Evolutionary conservation across 2,113 vertebrate genomes (phyloP).

Genomic region (Pseudorasbora parva): DNA sequence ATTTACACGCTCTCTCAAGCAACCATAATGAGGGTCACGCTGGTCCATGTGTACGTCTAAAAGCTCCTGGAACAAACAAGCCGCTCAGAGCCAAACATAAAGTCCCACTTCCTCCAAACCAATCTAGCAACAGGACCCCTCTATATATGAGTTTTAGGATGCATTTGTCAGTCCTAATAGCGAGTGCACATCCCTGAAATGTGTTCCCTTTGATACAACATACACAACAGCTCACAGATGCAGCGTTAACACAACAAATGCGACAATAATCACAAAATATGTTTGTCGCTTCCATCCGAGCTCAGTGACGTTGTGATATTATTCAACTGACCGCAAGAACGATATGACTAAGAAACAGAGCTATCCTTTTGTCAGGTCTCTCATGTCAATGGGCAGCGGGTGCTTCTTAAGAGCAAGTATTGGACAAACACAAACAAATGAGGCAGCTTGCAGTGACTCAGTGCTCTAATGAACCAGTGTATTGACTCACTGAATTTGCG

Average conservation of each 20-base stretch:
- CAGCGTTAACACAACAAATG: neutral
- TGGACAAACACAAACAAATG: slow-evolving; percentile 85
- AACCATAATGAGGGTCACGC: slow-evolving; percentile 75
- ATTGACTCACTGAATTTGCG: slow-evolving; percentile 81
- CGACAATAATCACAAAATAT: slow-evolving; percentile 6
- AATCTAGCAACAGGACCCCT: neutral
- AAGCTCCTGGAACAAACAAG: slow-evolving; percentile 39
- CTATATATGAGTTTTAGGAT: neutral
- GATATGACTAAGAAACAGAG: slow-evolving; percentile 30
- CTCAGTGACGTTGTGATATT: neutral
- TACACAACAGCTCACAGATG: neutral
- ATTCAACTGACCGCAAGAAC: slow-evolving; percentile 24
- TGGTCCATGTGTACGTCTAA: slow-evolving; percentile 32
- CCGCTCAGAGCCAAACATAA: slow-evolving; percentile 8
- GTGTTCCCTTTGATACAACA: neutral
- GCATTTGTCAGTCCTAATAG: neutral
- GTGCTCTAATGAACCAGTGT: slow-evolving; percentile 83
- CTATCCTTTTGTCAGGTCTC: slow-evolving; percentile 71
- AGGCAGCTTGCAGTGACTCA: slow-evolving; percentile 82
- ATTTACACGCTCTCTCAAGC: slow-evolving; percentile 75
- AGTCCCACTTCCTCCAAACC: neutral
- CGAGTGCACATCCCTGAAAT: neutral
- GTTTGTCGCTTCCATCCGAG: neutral
- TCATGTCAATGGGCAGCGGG: slow-evolving; percentile 70
- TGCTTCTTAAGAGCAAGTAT: slow-evolving; percentile 80